Conservation (phyloP, 2,888 invertebrate species). For the Prionchulus punctatus region DNA sequence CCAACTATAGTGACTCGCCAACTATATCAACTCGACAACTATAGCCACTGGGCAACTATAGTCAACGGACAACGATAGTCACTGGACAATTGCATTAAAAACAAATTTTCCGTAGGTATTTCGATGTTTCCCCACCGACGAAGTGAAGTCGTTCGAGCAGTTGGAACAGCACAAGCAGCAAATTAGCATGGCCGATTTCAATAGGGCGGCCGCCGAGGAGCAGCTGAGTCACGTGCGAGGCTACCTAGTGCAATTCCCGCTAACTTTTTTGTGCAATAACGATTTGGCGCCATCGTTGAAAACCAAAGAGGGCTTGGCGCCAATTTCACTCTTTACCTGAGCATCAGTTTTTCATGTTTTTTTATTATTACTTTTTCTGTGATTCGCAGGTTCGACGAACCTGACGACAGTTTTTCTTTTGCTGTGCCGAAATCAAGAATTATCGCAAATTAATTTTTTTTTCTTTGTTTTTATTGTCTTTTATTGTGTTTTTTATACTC, state of each 20-base stretch:
- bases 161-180: slow-evolving; percentile 56
- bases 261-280: slow-evolving; percentile 73
- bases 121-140: slow-evolving; percentile 70
- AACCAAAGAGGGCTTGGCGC: slow-evolving; percentile 79
- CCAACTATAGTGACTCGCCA: no score
- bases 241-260: slow-evolving; percentile 67
- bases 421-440: no score
- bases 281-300: slow-evolving; percentile 61
- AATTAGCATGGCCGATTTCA: slow-evolving; percentile 46
- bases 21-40: no score
- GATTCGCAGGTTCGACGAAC: no score
- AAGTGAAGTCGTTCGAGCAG: slow-evolving; percentile 57
- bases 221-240: slow-evolving; percentile 44
- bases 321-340: slow-evolving; percentile 76
- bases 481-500: no score
- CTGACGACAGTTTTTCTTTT: no score
- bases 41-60: no score
- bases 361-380: no score
- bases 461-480: no score
- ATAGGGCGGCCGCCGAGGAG: slow-evolving; percentile 20
- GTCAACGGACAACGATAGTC: neutral
- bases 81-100: neutral
- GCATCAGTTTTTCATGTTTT: no score
- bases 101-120: slow-evolving; percentile 48
- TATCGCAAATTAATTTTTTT: no score